These are phyloP conservation scores for Cynopterus sphinx DNA, from an alignment of 2,797 vertebrate species.

Conservation along the genomic window DNA sequence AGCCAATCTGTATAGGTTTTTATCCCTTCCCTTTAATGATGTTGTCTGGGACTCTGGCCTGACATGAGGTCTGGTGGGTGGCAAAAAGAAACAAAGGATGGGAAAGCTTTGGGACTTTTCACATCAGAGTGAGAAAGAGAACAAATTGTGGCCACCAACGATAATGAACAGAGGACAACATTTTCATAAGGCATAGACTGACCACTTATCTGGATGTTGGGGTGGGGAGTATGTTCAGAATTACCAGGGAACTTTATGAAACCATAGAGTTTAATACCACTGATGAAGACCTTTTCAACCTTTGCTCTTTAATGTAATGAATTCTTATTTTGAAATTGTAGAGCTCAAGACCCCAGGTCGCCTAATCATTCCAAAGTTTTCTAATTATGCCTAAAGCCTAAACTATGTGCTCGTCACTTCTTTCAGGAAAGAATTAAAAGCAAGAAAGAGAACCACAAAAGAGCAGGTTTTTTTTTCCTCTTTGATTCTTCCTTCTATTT, in stretches of 20 bases:
- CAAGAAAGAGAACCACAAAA: background rate
- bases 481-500: slow-evolving; percentile 32
- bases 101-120: slow-evolving; percentile 8
- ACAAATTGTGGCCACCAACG: background rate
- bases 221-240: background rate
- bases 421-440: background rate
- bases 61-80: slow-evolving; percentile 67
- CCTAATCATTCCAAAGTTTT: background rate
- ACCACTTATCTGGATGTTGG: background rate
- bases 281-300: background rate
- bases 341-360: background rate
- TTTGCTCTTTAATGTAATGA: background rate
- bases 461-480: background rate
- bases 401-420: background rate
- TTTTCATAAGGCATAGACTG: background rate
- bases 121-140: background rate
- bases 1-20: slow-evolving; percentile 32
- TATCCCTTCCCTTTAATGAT: slow-evolving; percentile 33
- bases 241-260: background rate
- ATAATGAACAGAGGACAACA: background rate
- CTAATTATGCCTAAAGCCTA: background rate
- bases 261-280: background rate
- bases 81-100: background rate
- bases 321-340: background rate
- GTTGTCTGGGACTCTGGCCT: slow-evolving; percentile 50